phyloP scores from a whole-genome alignment of 2,797 vertebrate species.

The Heliangelus exortis region DNA sequence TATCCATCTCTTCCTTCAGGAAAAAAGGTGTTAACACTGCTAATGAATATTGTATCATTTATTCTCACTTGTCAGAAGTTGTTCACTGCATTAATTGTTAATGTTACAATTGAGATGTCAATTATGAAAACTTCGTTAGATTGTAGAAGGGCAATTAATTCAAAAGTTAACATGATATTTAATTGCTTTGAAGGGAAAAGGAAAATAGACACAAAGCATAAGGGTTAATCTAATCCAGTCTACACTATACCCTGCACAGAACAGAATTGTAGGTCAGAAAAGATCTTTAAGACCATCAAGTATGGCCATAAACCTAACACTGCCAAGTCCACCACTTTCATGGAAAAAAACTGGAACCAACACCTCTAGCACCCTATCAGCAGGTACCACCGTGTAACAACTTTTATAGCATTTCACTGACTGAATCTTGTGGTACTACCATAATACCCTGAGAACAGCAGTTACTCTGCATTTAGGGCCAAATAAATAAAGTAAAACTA shows the following conservation, averaged over 20 bases:
- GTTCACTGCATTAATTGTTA: background rate
- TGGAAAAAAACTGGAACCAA: background rate
- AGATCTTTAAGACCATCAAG: background rate
- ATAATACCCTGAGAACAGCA: background rate
- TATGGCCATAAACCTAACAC: background rate
- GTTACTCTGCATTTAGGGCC: background rate
- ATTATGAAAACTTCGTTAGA: background rate
- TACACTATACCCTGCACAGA: background rate
- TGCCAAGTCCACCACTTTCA: background rate
- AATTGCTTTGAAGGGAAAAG: background rate
- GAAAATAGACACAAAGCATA: background rate
- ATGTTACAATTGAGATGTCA: background rate
- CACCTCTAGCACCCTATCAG: background rate
- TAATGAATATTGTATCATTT: background rate
- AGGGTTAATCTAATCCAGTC: background rate
- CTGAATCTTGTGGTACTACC: background rate
- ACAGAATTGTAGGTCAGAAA: background rate
- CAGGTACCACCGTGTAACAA: rapidly evolving
- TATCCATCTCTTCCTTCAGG: background rate
- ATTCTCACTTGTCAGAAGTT: background rate
- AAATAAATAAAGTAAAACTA: background rate
- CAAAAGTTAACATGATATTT: background rate
- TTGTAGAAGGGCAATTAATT: background rate
- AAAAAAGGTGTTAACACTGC: background rate
- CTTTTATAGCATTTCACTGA: background rate